phyloP scores from a whole-genome alignment of 2,888 invertebrate genomes.

The Caenorhabditis sinica region DNA sequence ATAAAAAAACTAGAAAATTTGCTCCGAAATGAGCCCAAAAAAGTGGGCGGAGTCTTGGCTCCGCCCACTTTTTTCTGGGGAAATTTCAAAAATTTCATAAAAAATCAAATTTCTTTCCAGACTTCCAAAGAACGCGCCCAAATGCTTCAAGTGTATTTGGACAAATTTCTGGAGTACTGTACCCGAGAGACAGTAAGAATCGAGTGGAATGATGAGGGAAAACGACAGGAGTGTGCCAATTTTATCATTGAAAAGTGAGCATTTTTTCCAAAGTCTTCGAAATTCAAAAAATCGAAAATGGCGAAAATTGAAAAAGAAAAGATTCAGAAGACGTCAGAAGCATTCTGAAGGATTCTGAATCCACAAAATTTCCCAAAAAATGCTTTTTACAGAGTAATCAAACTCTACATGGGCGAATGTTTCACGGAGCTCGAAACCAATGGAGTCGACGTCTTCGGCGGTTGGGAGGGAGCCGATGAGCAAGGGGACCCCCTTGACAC shows the following conservation, averaged over 20 bases:
- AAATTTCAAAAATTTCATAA: too few relatives aligned
- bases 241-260: constrained; percentile 79
- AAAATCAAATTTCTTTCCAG: too few relatives aligned
- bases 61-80: too few relatives aligned
- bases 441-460: constrained; percentile 81
- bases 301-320: too few relatives aligned
- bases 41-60: too few relatives aligned
- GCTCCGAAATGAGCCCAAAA: too few relatives aligned
- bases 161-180: constrained; percentile 83
- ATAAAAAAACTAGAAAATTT: too few relatives aligned
- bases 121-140: constrained; percentile 79
- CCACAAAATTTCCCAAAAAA: too few relatives aligned
- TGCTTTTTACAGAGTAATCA: constrained; percentile 69
- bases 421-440: constrained; percentile 75
- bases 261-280: background rate
- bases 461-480: constrained; percentile 80
- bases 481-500: constrained; percentile 78
- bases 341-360: too few relatives aligned
- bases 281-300: too few relatives aligned
- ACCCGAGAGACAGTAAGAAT: constrained; percentile 80
- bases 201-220: constrained; percentile 81
- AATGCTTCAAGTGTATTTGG: constrained; percentile 81
- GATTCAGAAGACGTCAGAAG: too few relatives aligned
- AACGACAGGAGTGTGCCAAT: constrained; percentile 77
- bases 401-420: constrained; percentile 73